Percentiles rank a stretch among this genome's conserved stretches.
Evolutionary conservation across 2,797 vertebrate species (phyloP).

Genomic region (Synaphobranchus kaupii): DNA sequence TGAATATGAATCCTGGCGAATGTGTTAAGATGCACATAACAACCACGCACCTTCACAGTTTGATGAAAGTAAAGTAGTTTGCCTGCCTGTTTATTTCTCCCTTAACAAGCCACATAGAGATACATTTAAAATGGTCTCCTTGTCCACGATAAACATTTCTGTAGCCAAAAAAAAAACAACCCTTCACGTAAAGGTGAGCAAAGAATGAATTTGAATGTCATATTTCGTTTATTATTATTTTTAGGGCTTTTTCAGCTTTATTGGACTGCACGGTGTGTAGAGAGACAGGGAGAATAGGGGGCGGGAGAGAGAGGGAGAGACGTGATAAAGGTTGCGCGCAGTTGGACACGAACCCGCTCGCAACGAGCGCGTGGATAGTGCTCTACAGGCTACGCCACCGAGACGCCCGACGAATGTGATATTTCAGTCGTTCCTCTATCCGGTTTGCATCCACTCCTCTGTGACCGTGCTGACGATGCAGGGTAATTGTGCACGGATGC

Average conservation of each 20-base stretch:
- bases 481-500: slow-evolving; percentile 34
- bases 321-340: too few species aligned
- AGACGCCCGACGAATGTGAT: not conserved
- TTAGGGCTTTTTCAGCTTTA: too few species aligned
- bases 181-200: not conserved
- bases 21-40: not conserved
- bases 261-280: too few species aligned
- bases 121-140: not conserved
- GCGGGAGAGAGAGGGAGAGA: too few species aligned
- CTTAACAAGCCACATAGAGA: not conserved
- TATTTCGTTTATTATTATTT: not conserved
- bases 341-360: too few species aligned
- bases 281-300: too few species aligned
- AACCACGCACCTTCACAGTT: not conserved
- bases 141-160: not conserved
- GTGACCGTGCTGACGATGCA: slow-evolving; percentile 14
- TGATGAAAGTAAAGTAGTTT: not conserved
- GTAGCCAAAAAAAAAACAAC: not conserved
- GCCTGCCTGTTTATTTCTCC: not conserved
- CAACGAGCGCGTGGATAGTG: too few species aligned
- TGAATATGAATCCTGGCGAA: not conserved
- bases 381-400: too few species aligned
- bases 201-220: slow-evolving; percentile 18
- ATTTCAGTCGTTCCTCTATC: not conserved
- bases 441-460: not conserved